A percentile compares a stretch with the other conserved stretches of the same genome.
Conservation (phyloP, 2,113 vertebrate genomes). For the Podiceps cristatus region DNA sequence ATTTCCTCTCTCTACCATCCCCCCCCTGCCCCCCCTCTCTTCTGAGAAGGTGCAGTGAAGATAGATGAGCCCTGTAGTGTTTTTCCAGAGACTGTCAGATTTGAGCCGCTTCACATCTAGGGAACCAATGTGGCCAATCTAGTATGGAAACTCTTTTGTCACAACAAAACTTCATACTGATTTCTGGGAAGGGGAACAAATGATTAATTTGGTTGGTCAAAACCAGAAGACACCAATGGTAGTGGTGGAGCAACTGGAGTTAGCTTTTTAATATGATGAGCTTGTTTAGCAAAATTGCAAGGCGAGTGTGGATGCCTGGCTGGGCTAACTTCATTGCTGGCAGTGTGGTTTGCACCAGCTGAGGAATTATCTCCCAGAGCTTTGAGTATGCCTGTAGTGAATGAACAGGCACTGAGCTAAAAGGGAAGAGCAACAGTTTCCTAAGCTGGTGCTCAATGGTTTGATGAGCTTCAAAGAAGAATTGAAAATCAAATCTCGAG, state of each 20-base stretch:
- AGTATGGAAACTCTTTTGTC: not conserved
- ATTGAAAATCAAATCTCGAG: slow-evolving; percentile 32
- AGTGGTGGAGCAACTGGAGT: not conserved
- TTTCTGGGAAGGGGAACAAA: slow-evolving; percentile 18
- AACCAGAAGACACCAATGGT: not conserved
- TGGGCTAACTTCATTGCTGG: not conserved
- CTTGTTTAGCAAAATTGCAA: not conserved
- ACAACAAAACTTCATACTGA: not conserved
- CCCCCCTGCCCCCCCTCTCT: not conserved
- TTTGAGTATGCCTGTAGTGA: not conserved
- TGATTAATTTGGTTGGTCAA: not conserved
- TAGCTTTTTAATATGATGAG: not conserved
- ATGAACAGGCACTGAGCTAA: not conserved
- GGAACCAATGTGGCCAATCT: not conserved
- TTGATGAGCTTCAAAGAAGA: slow-evolving; percentile 53
- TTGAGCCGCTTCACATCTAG: not conserved
- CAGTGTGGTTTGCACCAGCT: not conserved
- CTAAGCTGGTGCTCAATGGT: not conserved
- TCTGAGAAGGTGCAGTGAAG: not conserved
- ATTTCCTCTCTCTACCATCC: not conserved
- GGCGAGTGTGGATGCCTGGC: not conserved
- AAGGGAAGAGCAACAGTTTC: not conserved
- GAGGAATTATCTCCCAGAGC: not conserved
- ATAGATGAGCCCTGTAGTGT: not conserved
- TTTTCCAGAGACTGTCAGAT: not conserved